Evolutionary conservation across 1,140 invertebrate species (phyloP).

Genomic region (Drosophila busckii): DNA sequence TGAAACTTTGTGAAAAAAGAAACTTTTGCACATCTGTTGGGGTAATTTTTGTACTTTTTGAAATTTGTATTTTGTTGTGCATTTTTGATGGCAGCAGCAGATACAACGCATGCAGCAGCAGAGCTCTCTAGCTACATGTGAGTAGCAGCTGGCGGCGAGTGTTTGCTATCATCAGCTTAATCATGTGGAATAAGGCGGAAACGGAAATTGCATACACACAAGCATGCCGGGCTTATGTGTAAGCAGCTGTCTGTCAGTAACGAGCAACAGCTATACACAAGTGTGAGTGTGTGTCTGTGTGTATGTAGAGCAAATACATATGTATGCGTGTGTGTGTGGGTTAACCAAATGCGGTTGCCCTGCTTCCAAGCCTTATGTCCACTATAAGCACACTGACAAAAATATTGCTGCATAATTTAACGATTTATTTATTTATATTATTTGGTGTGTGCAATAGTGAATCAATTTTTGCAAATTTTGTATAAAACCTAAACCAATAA

Average conservation of each 20-base stretch:
- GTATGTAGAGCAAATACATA: conserved; percentile 1
- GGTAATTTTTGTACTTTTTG: no score
- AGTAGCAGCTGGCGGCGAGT: conserved; percentile 25
- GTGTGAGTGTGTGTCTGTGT: conserved; percentile 13
- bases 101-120: neutral
- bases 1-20: no score
- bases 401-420: conserved; percentile 41
- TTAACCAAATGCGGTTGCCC: conserved; percentile 31
- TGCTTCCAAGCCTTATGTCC: neutral
- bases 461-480: no score
- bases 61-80: no score
- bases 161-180: conserved; percentile 66
- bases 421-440: no score
- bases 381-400: conserved; percentile 2
- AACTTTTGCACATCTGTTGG: no score
- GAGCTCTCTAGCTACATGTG: conserved; percentile 3
- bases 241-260: conserved; percentile 7
- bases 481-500: no score
- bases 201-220: conserved; percentile 62
- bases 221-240: neutral
- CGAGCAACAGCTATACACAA: neutral
- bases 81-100: no score
- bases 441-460: no score
- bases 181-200: conserved; percentile 72
- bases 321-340: conserved; percentile 18